A percentile compares a stretch with the other conserved stretches of the same genome.
These are phyloP conservation scores for Channa striata DNA, from an alignment of 2,797 vertebrate species.

Conservation along the genomic window DNA sequence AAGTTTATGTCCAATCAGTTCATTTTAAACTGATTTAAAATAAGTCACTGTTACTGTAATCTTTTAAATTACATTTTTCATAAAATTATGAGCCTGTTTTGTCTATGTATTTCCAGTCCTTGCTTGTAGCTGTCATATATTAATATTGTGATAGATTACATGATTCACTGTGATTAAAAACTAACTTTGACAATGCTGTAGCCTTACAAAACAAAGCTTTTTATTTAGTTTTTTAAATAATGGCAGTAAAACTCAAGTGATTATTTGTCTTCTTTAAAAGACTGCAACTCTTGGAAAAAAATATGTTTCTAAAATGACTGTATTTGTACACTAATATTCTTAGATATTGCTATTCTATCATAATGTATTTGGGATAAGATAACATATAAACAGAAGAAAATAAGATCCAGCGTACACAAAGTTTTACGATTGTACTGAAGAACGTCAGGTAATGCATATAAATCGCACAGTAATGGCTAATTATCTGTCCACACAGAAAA, in stretches of 20 bases:
- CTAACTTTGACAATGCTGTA: no score
- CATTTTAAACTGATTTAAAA: no score
- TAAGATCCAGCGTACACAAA: not conserved
- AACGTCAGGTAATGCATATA: not conserved
- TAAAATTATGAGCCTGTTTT: not conserved
- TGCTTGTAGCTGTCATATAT: not conserved
- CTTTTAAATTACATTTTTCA: not conserved
- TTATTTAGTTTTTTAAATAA: no score
- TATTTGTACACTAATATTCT: no score
- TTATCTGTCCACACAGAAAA: slow-evolving; percentile 33
- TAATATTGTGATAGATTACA: not conserved
- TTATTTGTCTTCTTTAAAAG: no score
- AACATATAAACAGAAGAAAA: not conserved
- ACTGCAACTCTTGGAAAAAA: no score
- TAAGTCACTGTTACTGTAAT: no score
- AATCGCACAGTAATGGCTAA: not conserved
- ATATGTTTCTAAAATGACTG: no score
- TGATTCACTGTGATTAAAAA: no score
- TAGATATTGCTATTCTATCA: not conserved
- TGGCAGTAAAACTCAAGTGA: no score
- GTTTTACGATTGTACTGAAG: not conserved
- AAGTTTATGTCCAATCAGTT: not conserved
- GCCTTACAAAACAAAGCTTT: no score
- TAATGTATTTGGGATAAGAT: not conserved
- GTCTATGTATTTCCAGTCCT: not conserved